phyloP scores from a whole-genome alignment of 1,140 invertebrate species.

The Eufriesea mexicana region DNA sequence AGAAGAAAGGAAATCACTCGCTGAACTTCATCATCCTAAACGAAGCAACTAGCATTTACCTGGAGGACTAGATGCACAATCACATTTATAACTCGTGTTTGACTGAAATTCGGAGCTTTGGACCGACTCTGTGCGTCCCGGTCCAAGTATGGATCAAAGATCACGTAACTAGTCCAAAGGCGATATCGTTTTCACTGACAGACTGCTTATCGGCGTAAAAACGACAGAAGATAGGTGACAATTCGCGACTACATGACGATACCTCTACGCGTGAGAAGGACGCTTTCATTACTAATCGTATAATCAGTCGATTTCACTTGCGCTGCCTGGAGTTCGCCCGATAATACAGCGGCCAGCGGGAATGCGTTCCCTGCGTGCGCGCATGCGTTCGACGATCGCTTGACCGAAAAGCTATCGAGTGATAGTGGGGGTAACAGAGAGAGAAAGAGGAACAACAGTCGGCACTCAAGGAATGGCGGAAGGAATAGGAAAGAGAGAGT shows the following conservation, averaged over 20 bases:
- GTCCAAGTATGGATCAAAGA: not conserved
- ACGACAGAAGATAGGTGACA: slow-evolving; percentile 24
- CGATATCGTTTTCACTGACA: slow-evolving; percentile 49
- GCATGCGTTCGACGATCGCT: slow-evolving; percentile 26
- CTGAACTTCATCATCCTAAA: too few species aligned
- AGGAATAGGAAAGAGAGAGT: slow-evolving; percentile 49
- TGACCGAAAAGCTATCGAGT: slow-evolving; percentile 42
- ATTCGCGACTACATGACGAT: slow-evolving; percentile 62
- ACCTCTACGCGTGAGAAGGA: slow-evolving; percentile 62
- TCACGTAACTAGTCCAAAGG: not conserved
- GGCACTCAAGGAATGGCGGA: not conserved
- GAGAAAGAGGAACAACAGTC: not conserved
- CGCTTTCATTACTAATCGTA: slow-evolving; percentile 75
- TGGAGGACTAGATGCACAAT: slow-evolving; percentile 62
- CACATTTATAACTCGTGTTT: slow-evolving; percentile 67
- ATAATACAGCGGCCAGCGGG: slow-evolving; percentile 49
- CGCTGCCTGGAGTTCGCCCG: slow-evolving; percentile 48
- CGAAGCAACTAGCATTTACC: slow-evolving; percentile 67
- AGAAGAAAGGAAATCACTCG: too few species aligned
- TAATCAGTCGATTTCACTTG: slow-evolving; percentile 64
- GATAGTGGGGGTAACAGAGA: not conserved
- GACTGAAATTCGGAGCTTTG: slow-evolving; percentile 15
- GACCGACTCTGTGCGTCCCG: slow-evolving; percentile 10
- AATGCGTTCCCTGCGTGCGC: not conserved
- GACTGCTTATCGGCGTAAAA: slow-evolving; percentile 14